phyloP scores from a whole-genome alignment of 2,888 invertebrate genomes.

The Synergus gifuensis region DNA sequence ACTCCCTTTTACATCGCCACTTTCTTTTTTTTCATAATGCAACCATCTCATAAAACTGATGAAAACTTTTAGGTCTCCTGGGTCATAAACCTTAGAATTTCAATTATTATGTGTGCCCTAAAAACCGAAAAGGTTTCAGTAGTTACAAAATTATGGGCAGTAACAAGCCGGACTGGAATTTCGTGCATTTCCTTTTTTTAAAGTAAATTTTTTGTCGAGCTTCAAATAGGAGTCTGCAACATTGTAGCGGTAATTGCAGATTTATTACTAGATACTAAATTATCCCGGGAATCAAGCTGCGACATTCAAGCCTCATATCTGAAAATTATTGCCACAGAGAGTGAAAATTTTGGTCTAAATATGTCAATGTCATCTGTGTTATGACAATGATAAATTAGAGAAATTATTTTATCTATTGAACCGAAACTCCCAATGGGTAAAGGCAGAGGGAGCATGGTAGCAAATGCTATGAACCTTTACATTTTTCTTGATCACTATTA shows the following conservation, averaged over 20 bases:
- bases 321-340: constrained; percentile 9
- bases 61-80: neutral
- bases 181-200: neutral
- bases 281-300: constrained; percentile 8
- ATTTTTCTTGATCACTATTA: neutral
- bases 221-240: neutral
- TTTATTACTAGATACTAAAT: constrained; percentile 15
- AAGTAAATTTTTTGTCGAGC: neutral
- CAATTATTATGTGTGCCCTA: neutral
- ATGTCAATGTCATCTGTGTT: constrained; percentile 1
- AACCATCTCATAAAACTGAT: neutral
- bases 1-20: neutral
- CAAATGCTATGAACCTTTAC: neutral
- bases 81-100: neutral
- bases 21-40: neutral
- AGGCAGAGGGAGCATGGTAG: neutral
- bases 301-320: constrained; percentile 12
- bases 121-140: neutral
- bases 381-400: neutral
- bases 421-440: constrained; percentile 3
- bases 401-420: constrained; percentile 15
- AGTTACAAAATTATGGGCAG: neutral
- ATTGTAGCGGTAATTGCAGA: constrained; percentile 12
- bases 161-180: neutral
- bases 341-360: neutral